These are phyloP conservation scores for Panonychus citri DNA, from an alignment of 1,140 invertebrate genomes.

Conservation along the genomic window DNA sequence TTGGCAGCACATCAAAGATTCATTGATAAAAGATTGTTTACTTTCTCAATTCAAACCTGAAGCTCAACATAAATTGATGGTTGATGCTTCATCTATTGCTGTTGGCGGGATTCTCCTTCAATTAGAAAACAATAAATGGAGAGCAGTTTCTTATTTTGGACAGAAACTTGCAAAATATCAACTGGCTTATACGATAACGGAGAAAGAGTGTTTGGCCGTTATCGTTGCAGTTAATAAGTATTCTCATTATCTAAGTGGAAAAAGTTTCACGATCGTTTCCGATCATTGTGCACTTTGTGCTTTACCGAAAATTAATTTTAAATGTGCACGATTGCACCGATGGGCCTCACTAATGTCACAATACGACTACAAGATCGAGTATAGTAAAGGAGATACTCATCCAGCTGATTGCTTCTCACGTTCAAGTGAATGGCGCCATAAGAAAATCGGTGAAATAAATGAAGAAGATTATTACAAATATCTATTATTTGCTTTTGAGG, in stretches of 20 bases:
- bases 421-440: no score
- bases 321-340: neutral
- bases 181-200: no score
- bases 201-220: neutral
- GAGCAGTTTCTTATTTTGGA: no score
- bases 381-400: no score
- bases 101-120: neutral
- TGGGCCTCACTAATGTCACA: neutral
- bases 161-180: no score
- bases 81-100: neutral
- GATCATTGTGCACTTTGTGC: neutral
- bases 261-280: neutral
- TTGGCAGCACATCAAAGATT: neutral
- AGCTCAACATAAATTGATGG: neutral
- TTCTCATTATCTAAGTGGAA: neutral
- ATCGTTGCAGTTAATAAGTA: neutral
- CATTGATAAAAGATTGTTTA: neutral
- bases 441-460: no score
- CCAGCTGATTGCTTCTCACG: no score
- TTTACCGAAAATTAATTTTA: neutral
- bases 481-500: no score
- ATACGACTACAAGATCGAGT: no score
- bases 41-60: neutral
- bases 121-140: neutral
- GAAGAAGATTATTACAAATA: no score